A percentile compares a stretch with the other conserved stretches of the same genome.
Evolutionary conservation across 2,797 vertebrate genomes (phyloP).

Genomic region (Ciconia nigra): DNA sequence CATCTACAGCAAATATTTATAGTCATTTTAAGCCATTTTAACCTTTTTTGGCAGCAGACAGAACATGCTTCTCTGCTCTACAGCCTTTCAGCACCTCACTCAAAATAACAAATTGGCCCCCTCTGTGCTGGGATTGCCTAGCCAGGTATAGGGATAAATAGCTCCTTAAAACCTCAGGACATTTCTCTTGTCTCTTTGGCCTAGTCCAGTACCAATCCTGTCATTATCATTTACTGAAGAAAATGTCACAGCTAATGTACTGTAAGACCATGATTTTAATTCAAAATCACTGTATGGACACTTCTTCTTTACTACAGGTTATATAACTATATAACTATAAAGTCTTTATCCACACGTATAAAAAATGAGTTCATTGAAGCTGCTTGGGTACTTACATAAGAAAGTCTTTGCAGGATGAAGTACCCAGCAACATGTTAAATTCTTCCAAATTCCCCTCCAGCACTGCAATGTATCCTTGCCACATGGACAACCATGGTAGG

Average conservation of each 20-base stretch:
- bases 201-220: neutral
- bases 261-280: neutral
- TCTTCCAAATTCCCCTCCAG: neutral
- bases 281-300: neutral
- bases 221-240: conserved; percentile 1
- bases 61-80: neutral
- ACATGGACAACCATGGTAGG: neutral
- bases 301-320: neutral
- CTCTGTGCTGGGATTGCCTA: neutral
- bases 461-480: neutral
- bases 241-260: conserved; percentile 41
- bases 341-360: neutral
- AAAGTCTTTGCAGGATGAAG: neutral
- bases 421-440: neutral
- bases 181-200: conserved; percentile 6
- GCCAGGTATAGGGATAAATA: neutral
- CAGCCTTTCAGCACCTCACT: neutral
- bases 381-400: neutral
- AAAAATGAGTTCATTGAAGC: neutral
- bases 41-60: neutral
- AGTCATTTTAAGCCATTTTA: neutral
- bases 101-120: conserved; percentile 6
- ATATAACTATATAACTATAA: neutral
- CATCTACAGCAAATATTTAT: neutral
- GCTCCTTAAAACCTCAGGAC: neutral